Evolutionary conservation across 2,113 vertebrate species (phyloP), one percentile per base, ranked within the genome.

Genomic region (Fulica atra): DNA sequence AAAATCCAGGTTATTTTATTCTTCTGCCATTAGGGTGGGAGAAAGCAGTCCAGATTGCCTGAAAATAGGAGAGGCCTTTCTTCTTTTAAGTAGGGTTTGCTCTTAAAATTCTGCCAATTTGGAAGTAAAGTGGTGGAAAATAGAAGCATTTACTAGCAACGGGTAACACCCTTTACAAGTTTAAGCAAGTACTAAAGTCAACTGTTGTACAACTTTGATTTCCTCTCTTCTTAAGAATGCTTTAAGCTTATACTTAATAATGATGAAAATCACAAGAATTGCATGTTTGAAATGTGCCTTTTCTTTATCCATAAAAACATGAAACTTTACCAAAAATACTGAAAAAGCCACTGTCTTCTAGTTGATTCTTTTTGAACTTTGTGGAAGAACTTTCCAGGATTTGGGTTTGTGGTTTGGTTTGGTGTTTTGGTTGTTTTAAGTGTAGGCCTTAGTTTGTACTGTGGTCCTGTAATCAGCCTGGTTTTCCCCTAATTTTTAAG

Each of bases 101-200:
- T 89, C 26, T 89, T 88, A 76, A 29, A 46, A 46, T 46, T 46
- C 24, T 79, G 76, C 50, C 50, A 85, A 87, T 50, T 77, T 94
- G 88, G 73, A 88, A 89, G 85, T 60, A 86, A 95, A 83, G 40
- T 79, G 57, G 23, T 0, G 0, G 80, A 71, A 94, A 91, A 84
- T 61, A 5, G 48, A 87, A 84, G 40, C 88, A 53, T 89, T 96
- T 96, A 63, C n/a, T 76, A 65, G 88, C 53, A 93, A 50, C 53
- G 40, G 81, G 93, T 86, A 96, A 97, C 95, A 79, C 92, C 95
- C 91, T 87, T 81, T 46, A 56, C 96, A 95, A 87, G 96, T 97
- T 92, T n/a, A 89, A 92, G 66, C 96, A 96, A 76, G 91, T 85
- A 72, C 86, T 59, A 69, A 76, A 96, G 54, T 73, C 31, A 86